These are phyloP conservation scores for Leucophenga varia DNA, from an alignment of 1,140 invertebrate species.

Conservation along the genomic window DNA sequence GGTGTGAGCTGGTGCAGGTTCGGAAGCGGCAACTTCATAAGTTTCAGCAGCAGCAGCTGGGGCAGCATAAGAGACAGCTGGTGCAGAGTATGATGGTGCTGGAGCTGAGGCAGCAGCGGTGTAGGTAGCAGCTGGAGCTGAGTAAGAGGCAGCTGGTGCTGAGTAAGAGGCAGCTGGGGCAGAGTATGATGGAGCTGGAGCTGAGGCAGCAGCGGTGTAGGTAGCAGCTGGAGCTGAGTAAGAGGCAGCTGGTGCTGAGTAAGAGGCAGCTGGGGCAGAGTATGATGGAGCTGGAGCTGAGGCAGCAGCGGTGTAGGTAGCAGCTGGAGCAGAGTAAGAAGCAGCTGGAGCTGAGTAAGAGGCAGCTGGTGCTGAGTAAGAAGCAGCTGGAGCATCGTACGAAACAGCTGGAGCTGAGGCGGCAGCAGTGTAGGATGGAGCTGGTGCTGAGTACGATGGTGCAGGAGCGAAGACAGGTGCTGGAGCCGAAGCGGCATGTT, in stretches of 20 bases:
- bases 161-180: neutral
- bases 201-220: slow-evolving; percentile 18
- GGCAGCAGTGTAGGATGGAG: slow-evolving; percentile 8
- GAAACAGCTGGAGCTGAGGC: slow-evolving; percentile 21
- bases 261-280: neutral
- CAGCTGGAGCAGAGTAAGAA: slow-evolving; percentile 1
- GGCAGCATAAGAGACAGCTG: slow-evolving; percentile 2
- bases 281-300: slow-evolving; percentile 8
- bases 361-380: slow-evolving; percentile 19
- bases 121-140: neutral
- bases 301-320: neutral
- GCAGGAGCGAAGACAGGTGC: slow-evolving; percentile 22
- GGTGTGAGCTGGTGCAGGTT: slow-evolving; percentile 28
- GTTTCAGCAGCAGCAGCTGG: slow-evolving; percentile 14
- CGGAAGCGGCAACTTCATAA: slow-evolving; percentile 35
- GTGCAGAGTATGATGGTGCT: slow-evolving; percentile 7
- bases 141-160: neutral
- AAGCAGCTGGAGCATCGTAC: slow-evolving; percentile 16
- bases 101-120: slow-evolving; percentile 11
- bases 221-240: slow-evolving; percentile 4
- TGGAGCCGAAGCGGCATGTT: slow-evolving; percentile 22
- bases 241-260: slow-evolving; percentile 5
- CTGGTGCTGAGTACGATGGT: slow-evolving; percentile 2
- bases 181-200: slow-evolving; percentile 4
- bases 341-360: slow-evolving; percentile 8